Base-by-base conservation (phyloP, 2,113 vertebrate species). In the Donacobius atricapilla region DNA sequence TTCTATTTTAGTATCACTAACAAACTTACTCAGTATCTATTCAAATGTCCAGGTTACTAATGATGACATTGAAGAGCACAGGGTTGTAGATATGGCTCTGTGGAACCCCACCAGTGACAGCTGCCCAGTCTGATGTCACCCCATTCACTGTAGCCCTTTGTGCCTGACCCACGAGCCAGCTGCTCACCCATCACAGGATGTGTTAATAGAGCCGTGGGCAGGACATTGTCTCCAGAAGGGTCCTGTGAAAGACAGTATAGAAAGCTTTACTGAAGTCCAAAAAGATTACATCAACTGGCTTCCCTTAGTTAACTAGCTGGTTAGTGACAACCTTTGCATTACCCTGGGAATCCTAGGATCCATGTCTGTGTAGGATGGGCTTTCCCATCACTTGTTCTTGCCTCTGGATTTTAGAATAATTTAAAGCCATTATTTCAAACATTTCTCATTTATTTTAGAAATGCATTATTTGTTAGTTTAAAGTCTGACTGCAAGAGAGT, bases 191-290 rank as follows among this genome's bases (percentile, higher is more conserved):
- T 0, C 70, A 28, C 10, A 7, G 2, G 39, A 37, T n/a, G 42
- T 33, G 16, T 20, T 85, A 16, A 48, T 75, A 20, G 15, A 85
- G 42, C 50, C 56, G 15, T 11, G 39, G 5, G 50, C 35, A 42
- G 51, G 16, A 42, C 13, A 57, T 24, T 30, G 48, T 42, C 51
- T 50, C 4, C 71, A 50, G 60, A 31, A 66, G 21, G 4, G 3
- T 66, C 8, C 31, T 42, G 44, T 0, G 24, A 66, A 23, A 70
- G 24, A 25, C 4, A 30, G 20, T 5, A 48, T 13, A 0, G 0
- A 75, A 40, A 65, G 7, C 22, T 37, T 33, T 56, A 5, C 35
- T 39, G 30, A 47, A 57, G 45, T 35, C 4, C 4, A 28, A 16
- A 63, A 47, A 73, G 15, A 65, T 24, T 8, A 12, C 40, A 40